phyloP scores from a whole-genome alignment of 2,797 vertebrate species.

The Crenichthys baileyi region DNA sequence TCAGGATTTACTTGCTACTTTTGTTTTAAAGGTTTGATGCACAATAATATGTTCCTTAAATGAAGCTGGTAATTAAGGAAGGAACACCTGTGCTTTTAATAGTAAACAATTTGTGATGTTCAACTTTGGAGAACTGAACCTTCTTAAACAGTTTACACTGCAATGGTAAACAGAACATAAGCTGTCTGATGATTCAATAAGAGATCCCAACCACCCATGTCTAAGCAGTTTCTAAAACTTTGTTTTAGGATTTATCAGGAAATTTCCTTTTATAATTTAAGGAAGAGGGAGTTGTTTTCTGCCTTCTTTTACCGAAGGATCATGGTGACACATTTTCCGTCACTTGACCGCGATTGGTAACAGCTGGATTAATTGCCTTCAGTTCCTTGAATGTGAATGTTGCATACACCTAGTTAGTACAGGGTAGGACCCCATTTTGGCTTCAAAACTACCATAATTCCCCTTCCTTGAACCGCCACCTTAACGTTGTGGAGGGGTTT shows the following conservation, averaged over 20 bases:
- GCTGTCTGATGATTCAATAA: not conserved
- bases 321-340: not conserved
- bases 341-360: not conserved
- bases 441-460: not conserved
- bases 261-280: not conserved
- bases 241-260: not conserved
- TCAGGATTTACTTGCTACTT: not conserved
- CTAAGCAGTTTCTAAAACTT: not conserved
- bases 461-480: too few species aligned
- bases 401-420: not conserved
- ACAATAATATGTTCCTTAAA: not conserved
- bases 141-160: not conserved
- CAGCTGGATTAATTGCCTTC: not conserved
- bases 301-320: too few species aligned
- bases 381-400: not conserved
- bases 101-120: not conserved
- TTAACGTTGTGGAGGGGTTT: too few species aligned
- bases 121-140: not conserved
- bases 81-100: not conserved
- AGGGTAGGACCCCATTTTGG: not conserved
- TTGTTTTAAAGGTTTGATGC: not conserved
- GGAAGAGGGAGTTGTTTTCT: not conserved
- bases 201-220: not conserved
- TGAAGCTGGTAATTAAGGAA: not conserved
- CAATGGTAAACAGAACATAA: not conserved